Base-by-base conservation (phyloP, 2,113 vertebrate genomes). In the Erythrocercus mccallii region DNA sequence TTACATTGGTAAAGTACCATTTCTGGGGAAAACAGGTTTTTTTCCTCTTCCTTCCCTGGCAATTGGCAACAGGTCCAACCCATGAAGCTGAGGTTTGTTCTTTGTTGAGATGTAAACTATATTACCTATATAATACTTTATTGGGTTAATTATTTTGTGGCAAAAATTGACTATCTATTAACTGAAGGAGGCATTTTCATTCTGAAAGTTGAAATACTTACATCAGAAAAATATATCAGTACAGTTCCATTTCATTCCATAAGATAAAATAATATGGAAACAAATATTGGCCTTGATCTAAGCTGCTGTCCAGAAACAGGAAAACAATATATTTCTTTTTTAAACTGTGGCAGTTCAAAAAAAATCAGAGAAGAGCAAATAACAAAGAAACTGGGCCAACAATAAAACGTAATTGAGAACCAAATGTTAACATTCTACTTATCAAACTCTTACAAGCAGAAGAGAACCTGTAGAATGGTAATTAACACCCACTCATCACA, bases 371-470 rank as follows among this genome's bases (percentile, higher is more conserved):
- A 17, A 77, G 37, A 94, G n/a, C 18, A 20, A 90, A 81, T 84
- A 86, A 58, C 44, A 70, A 31, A 92, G 81, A 70, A 91, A 76
- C 58, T 51, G 61, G 83, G 92, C 71, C 11, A 40, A 62, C 56
- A 94, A 69, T 93, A 87, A 92, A 80, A 76, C 30, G 2, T 51
- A 84, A 94, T 78, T 56, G 70, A 71, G 78, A 92, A 94, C 68
- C 70, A 89, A 94, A 94, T 90, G 87, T 90, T 96, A 94, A 92
- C 79, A 88, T 95, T 96, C 64, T 86, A 70, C 93, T 94, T 95
- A 91, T 58, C 81, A 88, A 80, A 57, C 85, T 77, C 56, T 93
- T 86, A 93, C 45, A 94, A 94, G 91, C 30, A 91, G 62, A 91
- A 91, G 58, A 76, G 84, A 85, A 57, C 12, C 13, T 82, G 78